These are phyloP conservation scores for Monopterus albus DNA, from an alignment of 2,113 vertebrate species.

Conservation along the genomic window DNA sequence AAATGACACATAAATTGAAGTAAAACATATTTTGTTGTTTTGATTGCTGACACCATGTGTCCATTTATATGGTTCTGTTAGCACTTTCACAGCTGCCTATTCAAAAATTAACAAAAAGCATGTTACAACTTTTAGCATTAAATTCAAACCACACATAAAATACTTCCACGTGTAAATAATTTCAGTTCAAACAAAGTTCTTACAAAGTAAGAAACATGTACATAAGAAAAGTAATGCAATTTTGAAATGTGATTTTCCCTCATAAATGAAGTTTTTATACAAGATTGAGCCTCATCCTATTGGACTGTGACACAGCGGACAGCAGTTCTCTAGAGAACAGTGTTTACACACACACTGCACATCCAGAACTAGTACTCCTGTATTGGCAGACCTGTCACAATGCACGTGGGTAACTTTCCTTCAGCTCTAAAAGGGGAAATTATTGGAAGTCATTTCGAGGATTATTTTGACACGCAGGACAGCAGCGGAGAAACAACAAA, in stretches of 20 bases:
- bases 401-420: conserved; percentile 88
- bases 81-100: too few relatives aligned
- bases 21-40: too few relatives aligned
- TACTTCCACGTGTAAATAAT: too few relatives aligned
- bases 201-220: background rate
- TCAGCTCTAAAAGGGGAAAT: conserved; percentile 77
- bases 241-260: background rate
- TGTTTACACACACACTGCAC: conserved; percentile 94
- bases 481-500: background rate
- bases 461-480: background rate
- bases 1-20: too few relatives aligned
- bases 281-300: conserved; percentile 41
- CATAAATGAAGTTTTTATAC: background rate
- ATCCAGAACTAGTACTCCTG: conserved; percentile 95
- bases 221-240: too few relatives aligned
- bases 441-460: background rate
- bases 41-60: too few relatives aligned
- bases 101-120: too few relatives aligned
- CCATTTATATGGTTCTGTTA: too few relatives aligned
- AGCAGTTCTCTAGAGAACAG: conserved; percentile 87
- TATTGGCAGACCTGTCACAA: conserved; percentile 91
- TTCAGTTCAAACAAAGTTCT: background rate
- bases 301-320: conserved; percentile 92
- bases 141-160: background rate
- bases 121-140: background rate